Evolutionary conservation across 2,888 invertebrate genomes (phyloP), one percentile per base, ranked within the genome.

Genomic region (Sminthurinus aureus): DNA sequence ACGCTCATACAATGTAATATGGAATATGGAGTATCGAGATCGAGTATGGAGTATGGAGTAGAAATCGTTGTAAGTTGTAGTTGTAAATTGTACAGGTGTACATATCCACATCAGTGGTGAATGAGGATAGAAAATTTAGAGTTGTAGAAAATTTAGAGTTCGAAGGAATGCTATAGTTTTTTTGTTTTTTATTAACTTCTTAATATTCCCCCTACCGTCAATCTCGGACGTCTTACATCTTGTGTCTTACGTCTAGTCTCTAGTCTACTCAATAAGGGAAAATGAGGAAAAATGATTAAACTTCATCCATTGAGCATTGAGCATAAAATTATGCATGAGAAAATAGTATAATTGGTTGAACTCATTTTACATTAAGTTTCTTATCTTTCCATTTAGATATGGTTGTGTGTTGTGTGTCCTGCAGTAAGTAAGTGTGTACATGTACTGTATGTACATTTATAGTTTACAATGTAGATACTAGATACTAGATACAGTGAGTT

Each of bases 301-400:
- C 50, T 38, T 38, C 3, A 38, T 75, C 26, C 76, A 58, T 76
- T 58, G 76, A 73, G 73, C 76, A 58, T 76, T 58, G 76, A 73
- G 73, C 73, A 73, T 73, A 75, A 75, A 75, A 50, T 50, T 9
- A 38, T 75, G 76, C 76, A 76, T 76, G 76, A 76, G 76, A 76
- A 76, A 76, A 76, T 76, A 76, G 24, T 22, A 51, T 76, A 76
- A 76, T 76, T 50, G 20, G 58, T 58, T 76, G 76, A 51, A 52
- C 76, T 52, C 76, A 4, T 76, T 76, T 76, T 76, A 76, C 52
- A 58, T 24, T 71, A 71, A 22, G 26, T 71, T 71, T 71, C 24
- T 71, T 24, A 24, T 24, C 58, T 58, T 58, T 58, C 58, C 58
- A 58, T 58, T 18, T 38, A 38, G 38, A 38, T 38, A 38, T 38